Evolutionary conservation across 2,888 invertebrate species (phyloP).

Genomic region (Sialis lutaria): DNA sequence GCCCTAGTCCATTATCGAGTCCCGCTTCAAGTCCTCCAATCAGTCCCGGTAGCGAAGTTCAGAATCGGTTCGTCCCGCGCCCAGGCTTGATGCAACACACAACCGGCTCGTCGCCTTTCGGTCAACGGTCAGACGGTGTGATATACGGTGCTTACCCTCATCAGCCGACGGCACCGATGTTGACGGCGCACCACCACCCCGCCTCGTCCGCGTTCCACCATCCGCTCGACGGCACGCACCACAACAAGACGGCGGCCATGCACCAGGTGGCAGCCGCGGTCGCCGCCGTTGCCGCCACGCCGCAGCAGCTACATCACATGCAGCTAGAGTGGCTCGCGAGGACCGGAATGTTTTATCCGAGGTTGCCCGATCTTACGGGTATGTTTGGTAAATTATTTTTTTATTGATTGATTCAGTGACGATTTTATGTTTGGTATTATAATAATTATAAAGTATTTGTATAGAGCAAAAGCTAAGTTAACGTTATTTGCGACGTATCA

Average conservation of each 20-base stretch:
- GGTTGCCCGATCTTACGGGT: conserved; percentile 73
- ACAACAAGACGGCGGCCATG: conserved; percentile 8
- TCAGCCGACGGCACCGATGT: conserved; percentile 30
- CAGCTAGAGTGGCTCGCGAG: conserved; percentile 83
- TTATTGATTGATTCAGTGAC: too few species aligned
- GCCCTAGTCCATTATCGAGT: conserved; percentile 28
- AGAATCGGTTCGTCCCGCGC: conserved; percentile 35
- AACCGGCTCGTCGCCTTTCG: conserved; percentile 2
- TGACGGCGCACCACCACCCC: conserved; percentile 33
- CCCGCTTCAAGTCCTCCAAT: conserved; percentile 68
- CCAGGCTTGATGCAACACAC: conserved; percentile 34
- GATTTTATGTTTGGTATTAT: too few species aligned
- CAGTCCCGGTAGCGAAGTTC: conserved; percentile 68
- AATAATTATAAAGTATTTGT: too few species aligned
- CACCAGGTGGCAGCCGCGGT: conserved; percentile 20
- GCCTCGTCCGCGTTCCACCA: conserved; percentile 35
- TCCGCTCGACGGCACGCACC: conserved; percentile 29
- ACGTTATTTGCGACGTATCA: too few species aligned
- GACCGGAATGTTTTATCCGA: conserved; percentile 82
- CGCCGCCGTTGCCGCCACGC: conserved; percentile 21
- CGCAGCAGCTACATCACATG: conserved; percentile 52
- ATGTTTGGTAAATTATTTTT: conserved; percentile 18
- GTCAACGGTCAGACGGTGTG: neutral
- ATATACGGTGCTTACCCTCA: conserved; percentile 13
- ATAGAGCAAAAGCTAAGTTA: too few species aligned